Evolutionary conservation across 2,888 invertebrate species (phyloP), one percentile per base, ranked within the genome.

Genomic region (Noctua janthe): DNA sequence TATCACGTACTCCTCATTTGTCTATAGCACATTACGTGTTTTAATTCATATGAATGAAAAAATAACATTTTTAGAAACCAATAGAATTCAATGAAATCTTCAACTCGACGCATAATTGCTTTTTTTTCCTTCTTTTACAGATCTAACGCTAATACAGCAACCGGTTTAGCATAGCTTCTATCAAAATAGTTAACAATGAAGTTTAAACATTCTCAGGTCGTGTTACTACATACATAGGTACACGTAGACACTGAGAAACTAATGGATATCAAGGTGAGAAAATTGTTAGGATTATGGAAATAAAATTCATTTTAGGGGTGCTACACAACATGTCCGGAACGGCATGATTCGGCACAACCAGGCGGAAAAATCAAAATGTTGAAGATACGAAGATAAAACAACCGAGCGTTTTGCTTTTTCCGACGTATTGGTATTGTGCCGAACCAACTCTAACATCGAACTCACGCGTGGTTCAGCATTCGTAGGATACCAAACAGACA

Each of bases 141-240:
- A 29, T 43, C n/a, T 39, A 76, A 59, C 35, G 67, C n/a, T 83
- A 71, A 62, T 47, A 49, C 8, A 6, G 13, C 23, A 87, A 87
- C 87, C 76, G 85, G 85, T 85, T 74, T 56, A 13, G 17, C 17
- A 23, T 54, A 17, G 49, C 43, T 83, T 35, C 74, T 64, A n/a
- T 35, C 17, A 76, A 70, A 76, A 74, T 83, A 76, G 74, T 76
- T 71, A 87, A 80, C 76, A 80, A 74, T 72, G n/a, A 76, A 70
- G 54, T 66, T 72, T 43, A 47, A 64, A 69, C 47, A 79, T 72
- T 67, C 71, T 72, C 47, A 66, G 23, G 3, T 47, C 66, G 47
- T 75, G 43, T 81, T 73, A 47, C n/a, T 72, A 35, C n/a, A 49
- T 35, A 23, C 20, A 47, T 20, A 29, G 10, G 56, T 72, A 15